Base-by-base conservation (phyloP, 2,888 invertebrate species). In the Masnerella sp. region DNA sequence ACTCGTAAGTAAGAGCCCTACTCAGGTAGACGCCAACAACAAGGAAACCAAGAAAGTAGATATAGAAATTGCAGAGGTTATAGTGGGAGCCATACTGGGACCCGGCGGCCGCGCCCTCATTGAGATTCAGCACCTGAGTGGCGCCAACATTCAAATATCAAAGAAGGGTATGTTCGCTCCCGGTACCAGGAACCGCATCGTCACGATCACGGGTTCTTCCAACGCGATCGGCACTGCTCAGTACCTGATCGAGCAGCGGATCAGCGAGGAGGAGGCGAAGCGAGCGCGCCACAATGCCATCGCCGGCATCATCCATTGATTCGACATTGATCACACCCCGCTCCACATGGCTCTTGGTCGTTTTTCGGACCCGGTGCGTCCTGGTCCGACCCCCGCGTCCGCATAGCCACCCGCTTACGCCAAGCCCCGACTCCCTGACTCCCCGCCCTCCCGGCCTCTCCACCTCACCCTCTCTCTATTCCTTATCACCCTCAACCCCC, bases 91-190 rank as follows among this genome's bases (percentile, higher is more conserved):
- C 87, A 97, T 99, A 86, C 91, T 98, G 88, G 98, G 95, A 87
- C 97, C 97, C 80, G 97, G 96, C 87, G 98, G 98, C 79, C 94
- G 96, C 89, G 95, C 96, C 89, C 92, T 98, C 88, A 95, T 97
- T 85, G 98, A 98, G 91, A 96, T 98, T 89, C 98, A 98, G 90
- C 96, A 97, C 90, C 92, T 94, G 90, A 97, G 96, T 87, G 97
- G 97, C 88, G 97, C 98, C 89, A 97, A 95, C 90, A 97, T 98
- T 89, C 97, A 98, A 91, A 98, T 98, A 90, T 97, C 97, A 82
- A 98, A 98, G 92, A 98, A 98, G 90, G 97, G 97, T 88, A 96
- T 95, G 86, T 98, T 96, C 91, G 96, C 96, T 85, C 97, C 98
- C 80, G 97, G 97, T 89, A 98, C 97, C 81, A 94, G 97, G 88